Evolutionary conservation across 2,888 invertebrate genomes (phyloP).

Genomic region (Dromius quadrimaculatus): DNA sequence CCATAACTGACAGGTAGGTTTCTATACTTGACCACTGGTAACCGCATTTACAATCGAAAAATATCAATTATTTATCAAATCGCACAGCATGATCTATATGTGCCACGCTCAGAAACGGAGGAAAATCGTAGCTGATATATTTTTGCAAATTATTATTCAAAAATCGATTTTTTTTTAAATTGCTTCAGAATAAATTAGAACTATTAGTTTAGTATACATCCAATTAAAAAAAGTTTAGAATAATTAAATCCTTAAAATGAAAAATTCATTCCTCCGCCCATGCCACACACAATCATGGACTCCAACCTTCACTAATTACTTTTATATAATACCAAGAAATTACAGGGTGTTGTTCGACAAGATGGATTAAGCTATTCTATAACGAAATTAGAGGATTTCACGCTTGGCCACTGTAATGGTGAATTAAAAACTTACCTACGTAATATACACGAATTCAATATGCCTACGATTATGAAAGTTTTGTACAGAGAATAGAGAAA

Average conservation of each 20-base stretch:
- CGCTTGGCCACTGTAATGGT: constrained; percentile 39
- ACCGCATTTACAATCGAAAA: too few relatives aligned
- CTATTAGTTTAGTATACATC: constrained; percentile 13
- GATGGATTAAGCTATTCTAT: constrained; percentile 44
- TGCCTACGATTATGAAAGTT: too few relatives aligned
- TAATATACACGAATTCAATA: neutral
- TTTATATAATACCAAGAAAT: constrained; percentile 44
- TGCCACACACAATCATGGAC: constrained; percentile 23
- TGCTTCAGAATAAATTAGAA: too few relatives aligned
- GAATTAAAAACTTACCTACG: constrained; percentile 38
- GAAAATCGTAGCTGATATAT: too few relatives aligned
- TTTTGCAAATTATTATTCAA: too few relatives aligned
- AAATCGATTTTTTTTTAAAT: too few relatives aligned
- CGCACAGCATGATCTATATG: too few relatives aligned
- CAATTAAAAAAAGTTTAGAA: constrained; percentile 20
- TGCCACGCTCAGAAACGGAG: too few relatives aligned
- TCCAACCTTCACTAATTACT: constrained; percentile 35
- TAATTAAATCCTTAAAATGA: constrained; percentile 25
- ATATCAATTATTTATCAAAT: too few relatives aligned
- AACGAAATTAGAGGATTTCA: constrained; percentile 45
- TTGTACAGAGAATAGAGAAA: too few relatives aligned
- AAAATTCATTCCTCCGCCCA: constrained; percentile 29
- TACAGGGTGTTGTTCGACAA: constrained; percentile 39
- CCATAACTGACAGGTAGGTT: too few relatives aligned
- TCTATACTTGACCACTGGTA: too few relatives aligned